Evolutionary conservation across 1,140 invertebrate species (phyloP).

Genomic region (Drosophila chauvacae): DNA sequence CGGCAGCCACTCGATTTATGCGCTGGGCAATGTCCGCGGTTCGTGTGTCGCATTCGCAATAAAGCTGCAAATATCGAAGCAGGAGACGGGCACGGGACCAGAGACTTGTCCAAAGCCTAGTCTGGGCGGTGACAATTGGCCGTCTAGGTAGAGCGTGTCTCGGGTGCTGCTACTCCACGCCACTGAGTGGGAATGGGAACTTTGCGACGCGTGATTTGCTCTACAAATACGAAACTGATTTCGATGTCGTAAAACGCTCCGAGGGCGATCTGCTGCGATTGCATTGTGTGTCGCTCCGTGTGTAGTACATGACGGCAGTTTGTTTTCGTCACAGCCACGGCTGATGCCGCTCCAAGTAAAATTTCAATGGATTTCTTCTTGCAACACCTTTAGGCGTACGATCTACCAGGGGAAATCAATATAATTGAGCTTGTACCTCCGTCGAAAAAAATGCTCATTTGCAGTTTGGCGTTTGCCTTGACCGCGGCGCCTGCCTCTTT

Average conservation of each 20-base stretch:
- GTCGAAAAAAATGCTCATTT: constrained; percentile 20
- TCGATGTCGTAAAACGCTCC: constrained; percentile 40
- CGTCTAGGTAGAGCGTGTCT: constrained; percentile 9
- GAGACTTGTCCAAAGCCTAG: neutral
- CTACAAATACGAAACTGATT: constrained; percentile 35
- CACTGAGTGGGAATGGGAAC: constrained; percentile 21
- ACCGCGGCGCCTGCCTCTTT: constrained; percentile 4
- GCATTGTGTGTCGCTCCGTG: constrained; percentile 11
- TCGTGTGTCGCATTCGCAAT: constrained; percentile 61
- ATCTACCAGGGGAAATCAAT: neutral
- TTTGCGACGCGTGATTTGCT: constrained; percentile 36
- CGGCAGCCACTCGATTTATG: constrained; percentile 27
- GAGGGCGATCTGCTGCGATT: constrained; percentile 22
- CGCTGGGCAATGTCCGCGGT: constrained; percentile 35
- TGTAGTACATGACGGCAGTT: constrained; percentile 25
- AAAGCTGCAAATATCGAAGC: constrained; percentile 13
- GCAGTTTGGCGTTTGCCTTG: constrained; percentile 27
- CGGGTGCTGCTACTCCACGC: constrained; percentile 1
- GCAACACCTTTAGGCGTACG: constrained; percentile 18
- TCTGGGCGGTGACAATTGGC: constrained; percentile 19
- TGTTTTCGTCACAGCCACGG: constrained; percentile 24
- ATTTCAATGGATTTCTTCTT: constrained; percentile 18
- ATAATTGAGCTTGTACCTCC: constrained; percentile 3
- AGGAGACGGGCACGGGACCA: constrained; percentile 5
- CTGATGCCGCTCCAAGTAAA: constrained; percentile 11